Evolutionary conservation across 2,888 invertebrate genomes (phyloP), one percentile per base, ranked within the genome.

Genomic region (Heteropelma amictum): DNA sequence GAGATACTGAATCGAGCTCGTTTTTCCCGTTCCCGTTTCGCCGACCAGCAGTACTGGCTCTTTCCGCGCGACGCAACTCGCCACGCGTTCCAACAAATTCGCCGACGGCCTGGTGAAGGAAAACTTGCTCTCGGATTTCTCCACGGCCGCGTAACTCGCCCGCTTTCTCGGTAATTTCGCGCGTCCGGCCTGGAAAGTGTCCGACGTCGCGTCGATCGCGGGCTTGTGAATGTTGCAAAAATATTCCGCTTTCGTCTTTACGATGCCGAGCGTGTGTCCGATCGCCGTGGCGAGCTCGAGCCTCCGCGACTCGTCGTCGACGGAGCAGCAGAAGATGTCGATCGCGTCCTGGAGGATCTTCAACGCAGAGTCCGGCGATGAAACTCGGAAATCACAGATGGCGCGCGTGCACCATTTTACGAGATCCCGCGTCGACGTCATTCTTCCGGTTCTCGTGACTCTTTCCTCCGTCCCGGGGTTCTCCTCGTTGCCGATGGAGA

Each of bases 11-110:
- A 99, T 93, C 0, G 96, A 94, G 0, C 97, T 96, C 0, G 99
- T 99, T 91, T 99, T 99, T 0, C 99, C 99, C 0, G 98, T 98
- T 51, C 99, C 99, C 0, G 99, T 99, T 90, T 99, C 99, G 26
- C 99, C 99, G 0, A 99, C 98, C 4, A 99, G 90, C 3, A 99
- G 90, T 1, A 98, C 96, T 0, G 99, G 97, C 87, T 99, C 99
- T 54, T 93, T 93, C 56, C 95, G 92, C 0, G 90, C 91, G 0
- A 98, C 93, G 85, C 97, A 96, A 75, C 95, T 95, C 17, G 96
- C 94, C 58, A 99, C 94, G 21, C 95, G 92, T 90, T 99, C 99
- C 40, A 99, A 89, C 51, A 98, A 91, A 85, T 94, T 94, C 0
- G 94, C 92, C 0, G 97, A 93, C 65, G 94, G 94, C 33, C 95